Conservation (phyloP, 2,888 invertebrate species). For the Tanaodytes sp. region DNA sequence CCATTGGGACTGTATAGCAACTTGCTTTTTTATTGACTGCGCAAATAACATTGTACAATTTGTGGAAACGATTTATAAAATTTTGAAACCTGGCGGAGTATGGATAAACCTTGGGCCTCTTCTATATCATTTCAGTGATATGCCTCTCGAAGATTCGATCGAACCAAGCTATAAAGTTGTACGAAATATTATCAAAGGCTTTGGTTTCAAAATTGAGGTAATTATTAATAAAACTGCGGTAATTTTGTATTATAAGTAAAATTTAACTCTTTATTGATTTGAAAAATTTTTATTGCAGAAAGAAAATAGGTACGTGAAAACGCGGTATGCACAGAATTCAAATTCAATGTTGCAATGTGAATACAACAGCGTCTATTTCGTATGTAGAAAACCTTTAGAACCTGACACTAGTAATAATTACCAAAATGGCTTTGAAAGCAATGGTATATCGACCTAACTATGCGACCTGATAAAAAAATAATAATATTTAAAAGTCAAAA, state of each 20-base stretch:
- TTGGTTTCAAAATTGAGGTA: constrained; percentile 87
- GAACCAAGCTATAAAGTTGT: constrained; percentile 93
- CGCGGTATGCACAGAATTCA: constrained; percentile 93
- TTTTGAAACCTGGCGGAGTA: constrained; percentile 90
- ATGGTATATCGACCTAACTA: constrained; percentile 62
- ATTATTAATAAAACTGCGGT: too few relatives aligned
- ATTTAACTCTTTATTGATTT: constrained; percentile 7
- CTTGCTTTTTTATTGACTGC: constrained; percentile 99
- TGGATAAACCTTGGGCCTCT: constrained; percentile 95
- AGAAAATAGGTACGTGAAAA: constrained; percentile 84
- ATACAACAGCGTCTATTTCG: constrained; percentile 93
- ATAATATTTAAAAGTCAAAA: not conserved
- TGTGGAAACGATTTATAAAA: constrained; percentile 91
- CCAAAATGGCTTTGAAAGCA: constrained; percentile 64
- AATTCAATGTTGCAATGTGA: constrained; percentile 93
- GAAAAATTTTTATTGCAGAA: constrained; percentile 74
- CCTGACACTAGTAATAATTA: constrained; percentile 56
- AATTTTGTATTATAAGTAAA: not conserved
- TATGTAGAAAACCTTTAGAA: constrained; percentile 84
- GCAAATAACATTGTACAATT: constrained; percentile 96
- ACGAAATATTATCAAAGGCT: constrained; percentile 82
- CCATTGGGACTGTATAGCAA: constrained; percentile 93
- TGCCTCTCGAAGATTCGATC: constrained; percentile 89
- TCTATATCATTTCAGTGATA: constrained; percentile 90
- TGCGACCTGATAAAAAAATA: constrained; percentile 9